phyloP scores from a whole-genome alignment of 2,797 vertebrate species.

The Cetoscarus ocellatus region DNA sequence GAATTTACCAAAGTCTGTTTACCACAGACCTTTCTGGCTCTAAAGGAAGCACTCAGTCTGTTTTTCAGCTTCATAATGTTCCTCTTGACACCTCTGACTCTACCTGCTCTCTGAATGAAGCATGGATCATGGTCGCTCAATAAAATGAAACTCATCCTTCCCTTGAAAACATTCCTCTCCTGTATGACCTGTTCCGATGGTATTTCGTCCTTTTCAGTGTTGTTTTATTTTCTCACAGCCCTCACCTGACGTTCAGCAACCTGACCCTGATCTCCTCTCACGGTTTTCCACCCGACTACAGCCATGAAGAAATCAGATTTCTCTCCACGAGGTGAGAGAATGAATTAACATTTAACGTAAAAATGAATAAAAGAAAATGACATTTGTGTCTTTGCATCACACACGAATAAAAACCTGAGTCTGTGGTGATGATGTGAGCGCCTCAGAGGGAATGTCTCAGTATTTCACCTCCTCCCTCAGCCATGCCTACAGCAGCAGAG shows the following conservation, averaged over 20 bases:
- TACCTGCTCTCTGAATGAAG: not conserved
- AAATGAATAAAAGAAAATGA: not conserved
- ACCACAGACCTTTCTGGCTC: too few species aligned
- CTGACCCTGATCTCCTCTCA: constrained; percentile 91
- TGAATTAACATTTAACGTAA: too few species aligned
- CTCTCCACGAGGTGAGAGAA: constrained; percentile 90
- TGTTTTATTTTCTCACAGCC: constrained; percentile 78
- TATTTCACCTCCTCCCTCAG: constrained; percentile 68
- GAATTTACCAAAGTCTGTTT: too few species aligned
- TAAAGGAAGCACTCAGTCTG: not conserved
- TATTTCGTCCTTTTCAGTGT: not conserved
- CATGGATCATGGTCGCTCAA: not conserved
- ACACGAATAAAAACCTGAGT: too few species aligned
- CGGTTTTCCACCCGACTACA: constrained; percentile 84
- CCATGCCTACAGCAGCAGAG: constrained; percentile 88
- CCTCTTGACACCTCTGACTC: not conserved
- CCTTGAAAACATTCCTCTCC: not conserved
- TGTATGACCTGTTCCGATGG: not conserved
- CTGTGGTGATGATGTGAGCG: too few species aligned
- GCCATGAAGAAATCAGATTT: constrained; percentile 79
- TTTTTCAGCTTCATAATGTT: not conserved
- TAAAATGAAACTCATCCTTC: constrained; percentile 6
- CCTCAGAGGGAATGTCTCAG: too few species aligned
- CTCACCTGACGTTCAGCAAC: constrained; percentile 92
- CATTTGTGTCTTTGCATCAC: too few species aligned